Percentiles rank a stretch among this genome's conserved stretches.
Conservation (phyloP, 2,888 invertebrate genomes). For the Xestia c-nigrum region DNA sequence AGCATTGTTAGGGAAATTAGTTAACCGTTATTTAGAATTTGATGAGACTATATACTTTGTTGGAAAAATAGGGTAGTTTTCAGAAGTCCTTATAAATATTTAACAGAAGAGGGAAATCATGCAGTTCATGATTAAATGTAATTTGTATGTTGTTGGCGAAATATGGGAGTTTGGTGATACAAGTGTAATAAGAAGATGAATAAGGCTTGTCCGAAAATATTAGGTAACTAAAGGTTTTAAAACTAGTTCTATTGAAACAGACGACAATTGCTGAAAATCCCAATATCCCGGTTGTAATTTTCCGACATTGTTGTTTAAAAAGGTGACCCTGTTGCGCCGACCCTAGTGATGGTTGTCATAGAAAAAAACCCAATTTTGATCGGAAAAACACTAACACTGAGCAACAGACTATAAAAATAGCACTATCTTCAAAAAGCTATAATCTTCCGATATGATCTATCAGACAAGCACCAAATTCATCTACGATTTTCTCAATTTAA, state of each 20-base stretch:
- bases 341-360: not conserved
- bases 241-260: not conserved
- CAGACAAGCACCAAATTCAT: not conserved
- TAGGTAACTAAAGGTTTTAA: not conserved
- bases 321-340: no score
- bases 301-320: not conserved
- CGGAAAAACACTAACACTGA: no score
- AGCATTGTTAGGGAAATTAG: constrained; percentile 68
- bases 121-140: not conserved
- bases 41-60: not conserved
- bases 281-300: not conserved
- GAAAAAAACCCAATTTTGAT: not conserved
- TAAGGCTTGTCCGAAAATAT: not conserved
- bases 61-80: not conserved
- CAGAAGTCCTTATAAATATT: not conserved
- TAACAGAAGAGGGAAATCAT: not conserved
- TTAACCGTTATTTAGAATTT: constrained; percentile 54
- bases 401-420: constrained; percentile 24
- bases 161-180: not conserved
- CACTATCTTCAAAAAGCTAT: not conserved
- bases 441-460: constrained; percentile 14
- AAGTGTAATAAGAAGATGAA: not conserved
- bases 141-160: not conserved
- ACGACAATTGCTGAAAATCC: not conserved
- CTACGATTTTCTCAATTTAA: constrained; percentile 1